Conservation (phyloP, 2,113 vertebrate genomes). For the Urocitellus parryii region DNA sequence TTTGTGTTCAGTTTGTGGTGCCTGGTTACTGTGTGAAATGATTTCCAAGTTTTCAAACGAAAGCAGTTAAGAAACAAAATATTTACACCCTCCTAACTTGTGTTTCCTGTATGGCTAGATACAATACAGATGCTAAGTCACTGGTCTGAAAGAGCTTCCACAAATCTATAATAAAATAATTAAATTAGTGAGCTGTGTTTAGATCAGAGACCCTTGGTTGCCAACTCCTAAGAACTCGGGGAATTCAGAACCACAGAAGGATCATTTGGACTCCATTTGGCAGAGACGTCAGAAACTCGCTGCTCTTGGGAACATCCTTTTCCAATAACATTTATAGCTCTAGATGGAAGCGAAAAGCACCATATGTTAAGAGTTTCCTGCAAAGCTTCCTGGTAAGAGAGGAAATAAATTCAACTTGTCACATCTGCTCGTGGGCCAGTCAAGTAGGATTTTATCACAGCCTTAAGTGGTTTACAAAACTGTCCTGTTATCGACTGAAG, state of each 20-base stretch:
- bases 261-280: conserved; percentile 92
- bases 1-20: conserved; percentile 72
- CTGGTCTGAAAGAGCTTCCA: conserved; percentile 86
- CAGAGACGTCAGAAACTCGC: conserved; percentile 89
- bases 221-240: conserved; percentile 90
- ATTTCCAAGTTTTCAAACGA: conserved; percentile 87
- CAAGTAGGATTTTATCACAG: conserved; percentile 95
- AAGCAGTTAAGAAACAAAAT: conserved; percentile 88
- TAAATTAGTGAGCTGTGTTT: conserved; percentile 92
- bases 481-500: conserved; percentile 91
- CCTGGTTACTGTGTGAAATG: conserved; percentile 82
- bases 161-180: conserved; percentile 93
- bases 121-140: conserved; percentile 90
- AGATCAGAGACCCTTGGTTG: conserved; percentile 91
- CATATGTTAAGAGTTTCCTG: conserved; percentile 94
- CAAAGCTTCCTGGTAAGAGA: conserved; percentile 94
- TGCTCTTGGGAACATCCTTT: conserved; percentile 92
- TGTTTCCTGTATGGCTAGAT: conserved; percentile 87
- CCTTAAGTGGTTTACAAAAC: conserved; percentile 96
- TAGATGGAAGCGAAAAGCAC: conserved; percentile 91
- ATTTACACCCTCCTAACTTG: conserved; percentile 87
- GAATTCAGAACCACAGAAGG: conserved; percentile 91
- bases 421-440: conserved; percentile 94
- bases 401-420: conserved; percentile 97
- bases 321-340: conserved; percentile 93